phyloP scores from a whole-genome alignment of 2,888 invertebrate species.

The Protonemura montana region DNA sequence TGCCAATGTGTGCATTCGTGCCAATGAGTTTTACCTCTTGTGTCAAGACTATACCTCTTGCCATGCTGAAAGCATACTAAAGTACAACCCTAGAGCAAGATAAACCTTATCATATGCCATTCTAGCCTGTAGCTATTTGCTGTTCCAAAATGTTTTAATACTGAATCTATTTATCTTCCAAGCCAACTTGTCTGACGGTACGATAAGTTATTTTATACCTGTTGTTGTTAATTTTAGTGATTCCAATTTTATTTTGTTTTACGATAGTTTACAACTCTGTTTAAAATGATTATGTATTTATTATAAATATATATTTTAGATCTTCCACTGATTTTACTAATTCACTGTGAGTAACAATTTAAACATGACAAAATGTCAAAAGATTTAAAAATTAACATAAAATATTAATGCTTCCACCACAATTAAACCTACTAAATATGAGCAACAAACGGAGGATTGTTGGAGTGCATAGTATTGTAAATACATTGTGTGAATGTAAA shows the following conservation, averaged over 20 bases:
- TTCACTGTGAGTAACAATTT: no score
- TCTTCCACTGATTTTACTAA: no score
- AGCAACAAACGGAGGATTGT: background rate
- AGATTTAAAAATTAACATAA: background rate
- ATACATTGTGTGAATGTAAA: background rate
- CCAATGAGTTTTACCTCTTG: no score
- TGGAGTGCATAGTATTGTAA: background rate
- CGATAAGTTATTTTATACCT: background rate
- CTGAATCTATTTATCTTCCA: background rate
- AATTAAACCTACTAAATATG: background rate
- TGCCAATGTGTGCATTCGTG: no score
- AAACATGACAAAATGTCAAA: no score
- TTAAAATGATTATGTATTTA: background rate
- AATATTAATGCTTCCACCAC: background rate
- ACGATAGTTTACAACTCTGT: background rate
- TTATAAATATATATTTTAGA: no score
- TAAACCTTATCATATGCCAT: no score
- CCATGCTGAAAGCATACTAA: no score
- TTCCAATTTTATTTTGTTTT: background rate
- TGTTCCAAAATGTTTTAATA: no score
- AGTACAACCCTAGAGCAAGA: no score
- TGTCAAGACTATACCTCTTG: no score
- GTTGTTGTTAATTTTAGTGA: background rate
- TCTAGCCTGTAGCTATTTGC: no score
- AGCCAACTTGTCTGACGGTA: background rate